phyloP scores from a whole-genome alignment of 2,888 invertebrate genomes.

The Scaptomyza flava region DNA sequence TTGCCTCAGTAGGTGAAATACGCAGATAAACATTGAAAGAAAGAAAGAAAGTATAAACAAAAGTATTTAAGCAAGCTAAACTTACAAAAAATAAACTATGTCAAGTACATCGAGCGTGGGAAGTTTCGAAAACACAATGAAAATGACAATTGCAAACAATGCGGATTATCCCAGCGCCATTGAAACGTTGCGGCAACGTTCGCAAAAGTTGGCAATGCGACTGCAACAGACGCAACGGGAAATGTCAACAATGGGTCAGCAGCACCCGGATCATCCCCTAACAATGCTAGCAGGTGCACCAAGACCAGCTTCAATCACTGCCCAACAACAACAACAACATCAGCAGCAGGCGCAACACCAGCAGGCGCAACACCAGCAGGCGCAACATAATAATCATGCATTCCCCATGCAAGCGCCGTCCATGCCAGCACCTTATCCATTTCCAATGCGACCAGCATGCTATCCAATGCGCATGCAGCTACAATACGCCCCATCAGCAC shows the following conservation, averaged over 20 bases:
- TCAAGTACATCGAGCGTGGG: conserved; percentile 59
- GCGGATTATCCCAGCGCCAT: conserved; percentile 34
- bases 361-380: neutral
- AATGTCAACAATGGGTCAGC: conserved; percentile 16
- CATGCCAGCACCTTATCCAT: conserved; percentile 14
- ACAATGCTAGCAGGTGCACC: neutral
- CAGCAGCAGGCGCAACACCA: neutral
- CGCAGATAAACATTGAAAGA: conserved; percentile 26
- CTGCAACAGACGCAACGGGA: conserved; percentile 53
- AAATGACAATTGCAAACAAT: conserved; percentile 5
- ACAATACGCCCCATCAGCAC: neutral
- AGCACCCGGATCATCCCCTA: neutral
- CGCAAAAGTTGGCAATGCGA: conserved; percentile 51
- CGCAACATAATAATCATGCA: neutral
- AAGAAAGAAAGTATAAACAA: neutral
- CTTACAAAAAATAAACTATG: conserved; percentile 40
- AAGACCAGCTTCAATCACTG: neutral
- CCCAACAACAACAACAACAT: neutral
- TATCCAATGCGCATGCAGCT: conserved; percentile 19
- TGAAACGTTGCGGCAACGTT: conserved; percentile 50
- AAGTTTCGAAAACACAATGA: conserved; percentile 23
- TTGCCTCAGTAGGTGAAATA: conserved; percentile 45
- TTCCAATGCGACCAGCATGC: conserved; percentile 6
- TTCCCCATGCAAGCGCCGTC: neutral
- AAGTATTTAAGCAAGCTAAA: conserved; percentile 3